These are phyloP conservation scores for Butastur rufipennis DNA, from an alignment of 2,113 vertebrate species.

Conservation along the genomic window DNA sequence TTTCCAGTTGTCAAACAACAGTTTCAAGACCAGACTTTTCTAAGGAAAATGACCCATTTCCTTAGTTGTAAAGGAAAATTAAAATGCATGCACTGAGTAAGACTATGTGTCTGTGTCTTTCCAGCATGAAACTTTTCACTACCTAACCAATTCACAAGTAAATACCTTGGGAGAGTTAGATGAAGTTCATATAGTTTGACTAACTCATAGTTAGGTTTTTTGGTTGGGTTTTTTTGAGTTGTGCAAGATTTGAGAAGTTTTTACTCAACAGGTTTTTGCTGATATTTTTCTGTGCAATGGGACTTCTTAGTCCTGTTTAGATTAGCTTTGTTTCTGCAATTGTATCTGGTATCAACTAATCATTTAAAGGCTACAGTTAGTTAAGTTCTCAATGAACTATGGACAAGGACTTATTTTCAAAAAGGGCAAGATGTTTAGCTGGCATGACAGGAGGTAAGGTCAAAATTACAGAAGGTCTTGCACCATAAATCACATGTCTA, in stretches of 20 bases:
- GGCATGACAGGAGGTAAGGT: not conserved
- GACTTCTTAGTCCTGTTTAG: not conserved
- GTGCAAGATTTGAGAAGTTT: not conserved
- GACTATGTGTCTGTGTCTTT: not conserved
- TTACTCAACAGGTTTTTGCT: not conserved
- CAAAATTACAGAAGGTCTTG: not conserved
- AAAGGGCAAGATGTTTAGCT: not conserved
- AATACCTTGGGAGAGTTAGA: not conserved
- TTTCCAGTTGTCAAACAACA: not conserved
- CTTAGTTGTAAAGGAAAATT: not conserved
- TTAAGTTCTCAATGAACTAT: not conserved
- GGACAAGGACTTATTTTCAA: not conserved
- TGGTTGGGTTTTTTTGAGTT: not conserved
- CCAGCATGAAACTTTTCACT: not conserved
- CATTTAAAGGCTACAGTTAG: not conserved
- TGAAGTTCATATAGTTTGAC: not conserved
- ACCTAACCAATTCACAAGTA: not conserved
- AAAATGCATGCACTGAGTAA: not conserved
- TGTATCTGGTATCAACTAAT: not conserved
- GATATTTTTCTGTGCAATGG: not conserved
- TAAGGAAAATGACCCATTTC: not conserved
- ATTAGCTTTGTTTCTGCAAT: not conserved
- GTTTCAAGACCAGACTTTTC: not conserved
- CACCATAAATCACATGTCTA: not conserved
- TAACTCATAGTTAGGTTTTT: not conserved